Evolutionary conservation across 2,888 invertebrate genomes (phyloP).

Genomic region (Rhabditoides inermis): DNA sequence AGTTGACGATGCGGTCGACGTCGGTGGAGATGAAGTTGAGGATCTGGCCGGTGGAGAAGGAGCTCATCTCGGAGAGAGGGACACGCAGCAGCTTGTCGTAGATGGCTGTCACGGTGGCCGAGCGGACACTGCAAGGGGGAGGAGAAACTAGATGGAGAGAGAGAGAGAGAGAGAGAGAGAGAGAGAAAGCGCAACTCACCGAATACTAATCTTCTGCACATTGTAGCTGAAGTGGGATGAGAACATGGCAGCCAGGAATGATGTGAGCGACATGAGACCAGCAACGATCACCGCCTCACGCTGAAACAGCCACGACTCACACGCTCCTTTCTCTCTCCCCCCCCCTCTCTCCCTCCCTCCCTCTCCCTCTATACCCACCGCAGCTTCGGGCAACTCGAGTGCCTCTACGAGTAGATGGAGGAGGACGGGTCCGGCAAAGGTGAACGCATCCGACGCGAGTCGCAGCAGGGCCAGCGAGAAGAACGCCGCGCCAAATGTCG

Average conservation of each 20-base stretch:
- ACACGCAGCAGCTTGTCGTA: constrained; percentile 60
- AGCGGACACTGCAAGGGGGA: constrained; percentile 66
- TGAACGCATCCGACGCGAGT: constrained; percentile 71
- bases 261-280: constrained; percentile 62
- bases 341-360: not conserved
- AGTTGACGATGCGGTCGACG: constrained; percentile 84
- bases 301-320: constrained; percentile 25
- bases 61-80: constrained; percentile 16
- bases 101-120: constrained; percentile 72
- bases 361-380: constrained; percentile 52
- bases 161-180: no score
- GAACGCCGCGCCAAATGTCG: constrained; percentile 67
- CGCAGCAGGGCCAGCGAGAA: constrained; percentile 76
- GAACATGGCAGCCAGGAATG: constrained; percentile 69
- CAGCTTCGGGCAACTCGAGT: constrained; percentile 67
- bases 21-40: constrained; percentile 95
- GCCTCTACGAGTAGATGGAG: constrained; percentile 73
- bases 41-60: constrained; percentile 61
- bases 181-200: no score
- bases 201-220: constrained; percentile 61
- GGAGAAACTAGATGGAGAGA: no score
- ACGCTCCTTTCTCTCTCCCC: not conserved
- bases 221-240: constrained; percentile 81
- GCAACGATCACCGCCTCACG: constrained; percentile 58
- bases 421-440: constrained; percentile 80